These are phyloP conservation scores for Cyclophora albipunctata DNA, from an alignment of 2,888 invertebrate species.

Conservation along the genomic window DNA sequence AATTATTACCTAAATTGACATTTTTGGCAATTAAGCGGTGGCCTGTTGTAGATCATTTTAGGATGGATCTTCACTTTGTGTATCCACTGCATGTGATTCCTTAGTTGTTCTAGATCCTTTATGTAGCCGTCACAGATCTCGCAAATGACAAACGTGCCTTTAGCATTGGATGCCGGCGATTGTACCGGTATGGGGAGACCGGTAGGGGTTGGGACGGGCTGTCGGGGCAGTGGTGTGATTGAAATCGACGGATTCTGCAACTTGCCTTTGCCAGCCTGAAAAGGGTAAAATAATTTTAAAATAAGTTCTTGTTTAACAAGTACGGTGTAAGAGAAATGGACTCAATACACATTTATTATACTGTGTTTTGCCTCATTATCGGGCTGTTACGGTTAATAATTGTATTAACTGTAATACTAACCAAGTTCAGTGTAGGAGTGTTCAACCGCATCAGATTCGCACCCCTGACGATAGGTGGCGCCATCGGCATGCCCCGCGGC, in stretches of 20 bases:
- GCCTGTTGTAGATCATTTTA: constrained; percentile 95
- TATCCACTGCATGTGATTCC: constrained; percentile 98
- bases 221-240: constrained; percentile 87
- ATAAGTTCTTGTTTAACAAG: no score
- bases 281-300: no score
- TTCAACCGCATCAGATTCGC: no score
- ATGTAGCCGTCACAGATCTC: constrained; percentile 98
- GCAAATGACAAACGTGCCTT: constrained; percentile 93
- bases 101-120: constrained; percentile 93
- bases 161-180: constrained; percentile 51
- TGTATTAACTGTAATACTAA: neutral
- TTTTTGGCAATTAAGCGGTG: constrained; percentile 96
- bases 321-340: constrained; percentile 10
- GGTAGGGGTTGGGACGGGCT: constrained; percentile 41
- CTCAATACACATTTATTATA: neutral
- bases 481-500: constrained; percentile 27
- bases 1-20: constrained; percentile 83
- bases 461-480: neutral
- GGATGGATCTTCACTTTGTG: constrained; percentile 98
- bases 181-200: constrained; percentile 32
- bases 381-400: no score
- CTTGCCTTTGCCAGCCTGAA: constrained; percentile 39
- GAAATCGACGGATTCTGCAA: constrained; percentile 84
- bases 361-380: neutral
- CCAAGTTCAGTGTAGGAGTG: neutral